A percentile compares a stretch with the other conserved stretches of the same genome.
Conservation (phyloP, 2,888 invertebrate species). For the Lasioglossum malachurum region DNA sequence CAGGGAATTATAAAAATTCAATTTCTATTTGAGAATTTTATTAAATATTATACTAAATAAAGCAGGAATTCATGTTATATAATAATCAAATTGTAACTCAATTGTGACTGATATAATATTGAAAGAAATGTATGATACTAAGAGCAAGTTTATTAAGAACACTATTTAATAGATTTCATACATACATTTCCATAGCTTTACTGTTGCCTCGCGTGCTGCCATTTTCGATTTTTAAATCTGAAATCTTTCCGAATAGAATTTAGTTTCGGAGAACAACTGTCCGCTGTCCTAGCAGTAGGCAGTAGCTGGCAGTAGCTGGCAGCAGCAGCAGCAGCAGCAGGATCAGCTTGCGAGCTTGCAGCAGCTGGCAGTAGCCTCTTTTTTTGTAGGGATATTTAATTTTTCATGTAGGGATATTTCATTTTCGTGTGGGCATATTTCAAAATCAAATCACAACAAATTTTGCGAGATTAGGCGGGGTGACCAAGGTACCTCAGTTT, state of each 20-base stretch:
- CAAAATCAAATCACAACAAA: too few species aligned
- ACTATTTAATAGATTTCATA: neutral
- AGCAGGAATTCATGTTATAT: conserved; percentile 33
- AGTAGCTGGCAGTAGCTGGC: too few species aligned
- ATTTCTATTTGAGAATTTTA: conserved; percentile 7
- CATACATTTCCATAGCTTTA: conserved; percentile 22
- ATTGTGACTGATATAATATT: conserved; percentile 11
- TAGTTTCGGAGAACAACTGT: neutral
- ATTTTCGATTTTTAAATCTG: conserved; percentile 33
- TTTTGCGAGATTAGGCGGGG: too few species aligned
- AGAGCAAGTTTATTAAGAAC: neutral
- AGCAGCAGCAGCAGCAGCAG: too few species aligned
- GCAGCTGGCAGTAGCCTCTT: too few species aligned
- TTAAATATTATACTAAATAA: neutral
- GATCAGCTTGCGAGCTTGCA: too few species aligned
- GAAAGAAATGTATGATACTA: neutral
- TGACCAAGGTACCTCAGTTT: too few species aligned
- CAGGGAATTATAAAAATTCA: neutral
- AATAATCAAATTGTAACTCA: conserved; percentile 28
- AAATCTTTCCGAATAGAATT: neutral
- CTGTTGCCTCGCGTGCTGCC: conserved; percentile 2
- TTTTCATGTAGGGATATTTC: too few species aligned
- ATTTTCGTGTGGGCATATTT: too few species aligned
- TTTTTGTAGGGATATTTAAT: too few species aligned
- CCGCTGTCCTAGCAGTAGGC: neutral